phyloP scores from a whole-genome alignment of 1,140 invertebrate genomes.

The Maniola jurtina region DNA sequence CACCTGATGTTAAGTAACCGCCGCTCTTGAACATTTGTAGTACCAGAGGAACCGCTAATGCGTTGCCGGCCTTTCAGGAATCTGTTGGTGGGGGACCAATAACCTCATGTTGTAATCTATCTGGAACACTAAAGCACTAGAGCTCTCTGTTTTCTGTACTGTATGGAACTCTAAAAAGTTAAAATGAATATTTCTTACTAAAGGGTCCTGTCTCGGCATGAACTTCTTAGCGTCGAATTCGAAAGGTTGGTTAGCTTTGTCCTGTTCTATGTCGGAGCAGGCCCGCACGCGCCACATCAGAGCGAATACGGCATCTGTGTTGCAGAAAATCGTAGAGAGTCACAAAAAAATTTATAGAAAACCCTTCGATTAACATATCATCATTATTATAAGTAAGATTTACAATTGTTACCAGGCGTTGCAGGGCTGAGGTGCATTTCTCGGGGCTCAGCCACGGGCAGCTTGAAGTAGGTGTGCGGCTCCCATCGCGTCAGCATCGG shows the following conservation, averaged over 20 bases:
- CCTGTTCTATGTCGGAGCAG: slow-evolving; percentile 18
- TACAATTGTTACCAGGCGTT: slow-evolving; percentile 36
- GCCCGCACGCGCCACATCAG: slow-evolving; percentile 55
- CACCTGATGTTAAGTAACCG: too few relatives aligned
- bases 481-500: slow-evolving; percentile 49
- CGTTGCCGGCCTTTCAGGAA: too few relatives aligned
- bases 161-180: background rate
- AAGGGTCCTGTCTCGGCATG: slow-evolving; percentile 41
- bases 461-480: slow-evolving; percentile 48
- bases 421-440: slow-evolving; percentile 39
- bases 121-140: too few relatives aligned
- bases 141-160: too few relatives aligned
- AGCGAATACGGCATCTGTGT: slow-evolving; percentile 54
- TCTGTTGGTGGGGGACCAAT: too few relatives aligned
- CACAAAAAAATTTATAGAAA: background rate
- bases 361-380: too few relatives aligned
- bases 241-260: slow-evolving; percentile 25
- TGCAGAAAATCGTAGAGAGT: too few relatives aligned
- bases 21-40: too few relatives aligned
- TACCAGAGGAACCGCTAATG: too few relatives aligned
- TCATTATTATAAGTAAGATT: too few relatives aligned
- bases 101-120: too few relatives aligned
- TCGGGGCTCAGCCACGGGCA: slow-evolving; percentile 47
- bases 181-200: slow-evolving; percentile 39
- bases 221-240: slow-evolving; percentile 50